These are phyloP conservation scores for Pseudonaja textilis DNA, from an alignment of 2,113 vertebrate species.

Conservation along the genomic window DNA sequence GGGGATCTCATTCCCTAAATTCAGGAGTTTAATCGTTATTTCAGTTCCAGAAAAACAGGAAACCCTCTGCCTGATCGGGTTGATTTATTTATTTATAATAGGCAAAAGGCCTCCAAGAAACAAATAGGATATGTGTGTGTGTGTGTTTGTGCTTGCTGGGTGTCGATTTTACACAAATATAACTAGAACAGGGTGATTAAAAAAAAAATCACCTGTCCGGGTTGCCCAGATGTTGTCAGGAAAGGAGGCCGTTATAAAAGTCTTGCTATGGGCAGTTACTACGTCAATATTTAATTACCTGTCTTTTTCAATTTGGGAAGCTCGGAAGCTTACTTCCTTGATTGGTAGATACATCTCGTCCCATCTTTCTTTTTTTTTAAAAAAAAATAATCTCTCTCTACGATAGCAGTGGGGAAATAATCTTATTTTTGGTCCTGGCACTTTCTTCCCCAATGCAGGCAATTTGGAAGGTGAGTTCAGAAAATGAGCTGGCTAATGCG, in stretches of 20 bases:
- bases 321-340: neutral
- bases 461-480: neutral
- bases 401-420: neutral
- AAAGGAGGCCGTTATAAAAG: neutral
- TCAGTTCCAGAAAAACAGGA: constrained; percentile 51
- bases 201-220: neutral
- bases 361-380: neutral
- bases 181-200: neutral
- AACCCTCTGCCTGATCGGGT: constrained; percentile 14
- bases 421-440: neutral
- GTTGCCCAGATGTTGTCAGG: neutral
- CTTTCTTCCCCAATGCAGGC: neutral
- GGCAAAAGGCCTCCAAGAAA: neutral
- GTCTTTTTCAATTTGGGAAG: neutral
- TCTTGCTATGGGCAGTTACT: neutral
- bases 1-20: neutral
- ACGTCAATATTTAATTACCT: neutral
- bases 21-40: constrained; percentile 65
- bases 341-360: neutral
- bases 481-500: neutral
- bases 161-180: neutral
- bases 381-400: neutral
- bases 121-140: neutral
- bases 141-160: too few relatives aligned
- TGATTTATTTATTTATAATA: neutral